Evolutionary conservation across 2,113 vertebrate genomes (phyloP).

Genomic region (Furnarius figulus): DNA sequence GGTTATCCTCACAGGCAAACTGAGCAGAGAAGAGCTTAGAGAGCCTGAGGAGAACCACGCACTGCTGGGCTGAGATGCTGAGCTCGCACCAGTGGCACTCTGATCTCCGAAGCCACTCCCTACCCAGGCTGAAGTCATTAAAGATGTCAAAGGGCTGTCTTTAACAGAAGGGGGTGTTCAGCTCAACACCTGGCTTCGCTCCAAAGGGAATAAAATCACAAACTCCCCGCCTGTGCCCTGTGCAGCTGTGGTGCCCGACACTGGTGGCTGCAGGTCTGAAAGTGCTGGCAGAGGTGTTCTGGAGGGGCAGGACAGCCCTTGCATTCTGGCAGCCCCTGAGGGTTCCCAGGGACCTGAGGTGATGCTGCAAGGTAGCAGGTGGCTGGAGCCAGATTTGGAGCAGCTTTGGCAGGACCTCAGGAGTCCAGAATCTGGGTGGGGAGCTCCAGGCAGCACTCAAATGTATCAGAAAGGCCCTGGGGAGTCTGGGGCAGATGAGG

Average conservation of each 20-base stretch:
- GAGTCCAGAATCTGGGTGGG: background rate
- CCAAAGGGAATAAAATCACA: slow-evolving; percentile 2
- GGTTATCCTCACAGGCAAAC: background rate
- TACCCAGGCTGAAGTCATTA: background rate
- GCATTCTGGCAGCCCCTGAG: accelerated
- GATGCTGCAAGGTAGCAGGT: background rate
- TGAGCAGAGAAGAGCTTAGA: background rate
- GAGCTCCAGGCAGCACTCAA: accelerated
- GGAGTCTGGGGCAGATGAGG: background rate
- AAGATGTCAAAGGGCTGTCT: slow-evolving; percentile 18
- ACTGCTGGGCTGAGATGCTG: background rate
- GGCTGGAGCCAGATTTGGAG: background rate
- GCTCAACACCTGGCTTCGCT: background rate
- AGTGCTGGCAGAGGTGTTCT: background rate
- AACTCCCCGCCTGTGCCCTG: accelerated
- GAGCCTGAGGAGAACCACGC: background rate
- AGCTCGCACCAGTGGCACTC: background rate
- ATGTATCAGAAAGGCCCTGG: background rate
- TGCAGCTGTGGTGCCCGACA: background rate
- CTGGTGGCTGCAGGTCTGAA: accelerated
- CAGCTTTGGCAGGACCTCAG: background rate
- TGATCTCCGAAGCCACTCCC: background rate
- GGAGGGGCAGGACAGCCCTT: background rate
- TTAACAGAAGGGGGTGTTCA: background rate
- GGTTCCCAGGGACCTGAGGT: background rate